A percentile compares a stretch with the other conserved stretches of the same genome.
These are phyloP conservation scores for Campodea augens DNA, from an alignment of 1,140 invertebrate species.

Conservation along the genomic window DNA sequence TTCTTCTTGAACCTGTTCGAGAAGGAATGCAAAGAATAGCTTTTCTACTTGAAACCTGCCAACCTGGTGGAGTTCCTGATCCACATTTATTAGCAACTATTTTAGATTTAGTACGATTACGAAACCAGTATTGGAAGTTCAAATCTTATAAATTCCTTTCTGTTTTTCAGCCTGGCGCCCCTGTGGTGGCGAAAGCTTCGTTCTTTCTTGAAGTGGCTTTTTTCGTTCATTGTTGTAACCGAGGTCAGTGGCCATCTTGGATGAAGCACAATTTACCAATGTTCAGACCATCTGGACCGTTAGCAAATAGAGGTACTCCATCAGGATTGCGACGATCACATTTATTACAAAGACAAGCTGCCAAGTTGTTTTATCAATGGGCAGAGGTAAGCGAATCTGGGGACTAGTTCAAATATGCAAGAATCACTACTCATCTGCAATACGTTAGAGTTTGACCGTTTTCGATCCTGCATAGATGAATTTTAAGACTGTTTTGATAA, in stretches of 20 bases:
- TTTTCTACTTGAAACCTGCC: slow-evolving; percentile 82
- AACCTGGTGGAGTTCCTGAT: slow-evolving; percentile 88
- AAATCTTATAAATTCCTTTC: slow-evolving; percentile 6
- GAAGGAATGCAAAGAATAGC: slow-evolving; percentile 66
- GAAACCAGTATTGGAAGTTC: not conserved
- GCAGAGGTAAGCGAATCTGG: slow-evolving; percentile 84
- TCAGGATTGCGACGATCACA: slow-evolving; percentile 48
- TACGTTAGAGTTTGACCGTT: too few relatives aligned
- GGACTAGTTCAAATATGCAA: too few relatives aligned
- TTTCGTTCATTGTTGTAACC: slow-evolving; percentile 92
- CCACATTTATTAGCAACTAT: slow-evolving; percentile 85
- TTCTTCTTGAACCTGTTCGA: slow-evolving; percentile 47
- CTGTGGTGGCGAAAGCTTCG: slow-evolving; percentile 73
- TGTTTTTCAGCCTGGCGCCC: slow-evolving; percentile 64
- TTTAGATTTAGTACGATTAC: slow-evolving; percentile 63
- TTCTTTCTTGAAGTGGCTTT: slow-evolving; percentile 86
- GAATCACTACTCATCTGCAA: too few relatives aligned
- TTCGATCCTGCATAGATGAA: too few relatives aligned
- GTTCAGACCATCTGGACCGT: slow-evolving; percentile 50
- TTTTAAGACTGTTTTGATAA: too few relatives aligned
- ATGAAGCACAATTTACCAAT: slow-evolving; percentile 72
- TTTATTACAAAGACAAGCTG: slow-evolving; percentile 72
- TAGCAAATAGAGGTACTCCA: slow-evolving; percentile 26
- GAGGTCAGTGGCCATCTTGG: slow-evolving; percentile 92
- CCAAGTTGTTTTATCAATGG: slow-evolving; percentile 94